phyloP scores from a whole-genome alignment of 2,888 invertebrate genomes.

The Rhagium mordax region DNA sequence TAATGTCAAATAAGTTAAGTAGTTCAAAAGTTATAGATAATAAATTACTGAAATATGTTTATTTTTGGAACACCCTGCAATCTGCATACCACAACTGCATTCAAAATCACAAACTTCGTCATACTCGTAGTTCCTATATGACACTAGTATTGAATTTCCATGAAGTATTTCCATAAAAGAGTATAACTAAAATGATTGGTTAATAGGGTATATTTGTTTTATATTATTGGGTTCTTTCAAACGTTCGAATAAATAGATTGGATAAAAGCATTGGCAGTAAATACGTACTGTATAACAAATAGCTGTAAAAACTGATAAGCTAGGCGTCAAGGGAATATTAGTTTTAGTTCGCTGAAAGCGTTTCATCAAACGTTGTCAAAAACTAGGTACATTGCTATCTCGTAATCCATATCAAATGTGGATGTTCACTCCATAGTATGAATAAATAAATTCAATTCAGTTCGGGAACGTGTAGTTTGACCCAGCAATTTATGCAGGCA shows the following conservation, averaged over 20 bases:
- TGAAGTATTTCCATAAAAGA: no score
- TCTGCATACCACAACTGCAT: no score
- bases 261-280: slow-evolving; percentile 39
- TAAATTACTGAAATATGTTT: no score
- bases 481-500: slow-evolving; percentile 23
- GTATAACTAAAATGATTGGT: not conserved
- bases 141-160: no score
- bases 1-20: no score
- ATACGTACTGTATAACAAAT: slow-evolving; percentile 39
- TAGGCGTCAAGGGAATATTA: slow-evolving; percentile 8
- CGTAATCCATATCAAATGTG: slow-evolving; percentile 23
- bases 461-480: slow-evolving; percentile 37
- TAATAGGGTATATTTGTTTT: not conserved
- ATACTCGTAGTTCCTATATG: no score
- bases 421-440: slow-evolving; percentile 43
- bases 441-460: slow-evolving; percentile 52
- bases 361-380: slow-evolving; percentile 40
- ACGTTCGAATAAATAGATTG: slow-evolving; percentile 38
- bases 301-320: slow-evolving; percentile 39
- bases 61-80: no score
- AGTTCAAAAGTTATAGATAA: no score
- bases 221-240: not conserved
- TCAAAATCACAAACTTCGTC: no score
- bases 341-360: slow-evolving; percentile 46
- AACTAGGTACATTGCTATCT: slow-evolving; percentile 14